These are phyloP conservation scores for Epizoanthus scotinus DNA, from an alignment of 92 coral and sea anemone genomes.

Conservation along the genomic window DNA sequence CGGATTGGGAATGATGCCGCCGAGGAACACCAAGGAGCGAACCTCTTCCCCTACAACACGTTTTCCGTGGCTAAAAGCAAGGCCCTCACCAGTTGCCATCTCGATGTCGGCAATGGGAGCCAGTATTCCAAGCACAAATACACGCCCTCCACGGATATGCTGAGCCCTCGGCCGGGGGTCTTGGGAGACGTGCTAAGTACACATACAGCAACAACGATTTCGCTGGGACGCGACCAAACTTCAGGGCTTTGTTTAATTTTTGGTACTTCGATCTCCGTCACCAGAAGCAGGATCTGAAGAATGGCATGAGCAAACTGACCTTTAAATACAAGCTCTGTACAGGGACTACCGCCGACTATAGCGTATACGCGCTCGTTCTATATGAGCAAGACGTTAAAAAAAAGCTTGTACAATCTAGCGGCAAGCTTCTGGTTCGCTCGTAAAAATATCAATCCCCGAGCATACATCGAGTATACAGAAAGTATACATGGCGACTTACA, in stretches of 20 bases:
- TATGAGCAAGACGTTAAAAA: no score
- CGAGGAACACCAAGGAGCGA: background rate
- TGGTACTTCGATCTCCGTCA: no score
- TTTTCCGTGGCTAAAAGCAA: background rate
- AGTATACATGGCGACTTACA: no score
- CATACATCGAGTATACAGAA: no score
- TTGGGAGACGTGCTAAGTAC: background rate
- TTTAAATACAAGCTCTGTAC: background rate
- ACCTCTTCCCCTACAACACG: background rate
- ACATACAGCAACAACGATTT: background rate
- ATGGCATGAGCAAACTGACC: background rate
- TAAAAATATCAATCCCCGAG: no score
- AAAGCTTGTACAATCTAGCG: no score
- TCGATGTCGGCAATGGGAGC: conserved; percentile 17
- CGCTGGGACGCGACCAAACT: background rate
- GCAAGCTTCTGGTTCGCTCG: no score
- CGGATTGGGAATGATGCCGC: conserved; percentile 22
- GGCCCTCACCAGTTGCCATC: background rate
- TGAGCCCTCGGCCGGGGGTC: no score
- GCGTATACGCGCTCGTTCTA: no score
- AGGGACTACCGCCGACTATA: background rate
- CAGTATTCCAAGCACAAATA: background rate
- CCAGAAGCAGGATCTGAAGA: conserved; percentile 1
- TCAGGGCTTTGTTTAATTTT: no score
- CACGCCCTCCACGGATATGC: conserved; percentile 2